Base-by-base conservation (phyloP, 2,888 invertebrate species). In the Lithophane ornitopus region DNA sequence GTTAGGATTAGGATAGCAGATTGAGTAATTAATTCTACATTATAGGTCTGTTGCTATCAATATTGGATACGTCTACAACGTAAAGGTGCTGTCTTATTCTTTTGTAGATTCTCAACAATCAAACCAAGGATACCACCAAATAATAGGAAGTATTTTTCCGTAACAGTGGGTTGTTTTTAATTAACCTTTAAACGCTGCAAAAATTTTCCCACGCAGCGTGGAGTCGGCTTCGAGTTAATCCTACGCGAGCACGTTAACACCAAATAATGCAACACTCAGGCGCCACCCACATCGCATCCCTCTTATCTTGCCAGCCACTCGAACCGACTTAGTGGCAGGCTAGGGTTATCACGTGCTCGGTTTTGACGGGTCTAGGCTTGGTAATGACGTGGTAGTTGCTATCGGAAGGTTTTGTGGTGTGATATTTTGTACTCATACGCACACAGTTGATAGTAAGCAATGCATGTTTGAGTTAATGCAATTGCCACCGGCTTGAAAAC, bases 231-330 rank as follows among this genome's bases (percentile, higher is more conserved):
- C 70, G 67, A 72, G 72, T 84, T 86, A 84, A 87, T 83, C 87
- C 81, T 85, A 79, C 87, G 83, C 87, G 72, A 80, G 86, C 85
- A 68, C 88, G 86, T 89, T 90, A 89, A 87, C 90, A 89, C 88
- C 88, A 85, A 88, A 88, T 89, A 90, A 88, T 87, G 84, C 87
- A 86, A 84, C 86, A 85, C 78, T 84, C 78, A 74, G 79, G 80
- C 80, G 88, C 91, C 92, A 91, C 92, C 92, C 91, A 92, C 92
- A 86, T 89, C 82, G 90, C 84, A 88, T 87, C 87, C 90, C 89
- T 87, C 86, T 90, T 89, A 89, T 89, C 88, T 87, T 82, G 71
- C 70, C 58, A 81, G 73, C 78, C 78, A 85, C 85, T 82, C 82
- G 74, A 70, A 34, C 58, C 69, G 78, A 85, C 82, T 85, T 78